Evolutionary conservation across 2,888 invertebrate genomes (phyloP).

Genomic region (Morpho achilles): DNA sequence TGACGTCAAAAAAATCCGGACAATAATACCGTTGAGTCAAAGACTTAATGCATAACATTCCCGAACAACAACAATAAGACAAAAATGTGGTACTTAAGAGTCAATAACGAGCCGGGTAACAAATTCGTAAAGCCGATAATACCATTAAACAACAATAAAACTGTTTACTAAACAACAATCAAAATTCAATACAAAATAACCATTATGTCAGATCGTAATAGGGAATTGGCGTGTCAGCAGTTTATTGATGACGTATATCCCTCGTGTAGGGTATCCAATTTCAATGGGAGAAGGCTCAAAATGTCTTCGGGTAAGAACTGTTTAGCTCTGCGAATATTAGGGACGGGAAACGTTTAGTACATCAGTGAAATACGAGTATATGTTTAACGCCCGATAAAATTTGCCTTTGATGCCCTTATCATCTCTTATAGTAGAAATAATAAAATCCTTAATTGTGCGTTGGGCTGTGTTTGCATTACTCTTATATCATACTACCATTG

Average conservation of each 20-base stretch:
- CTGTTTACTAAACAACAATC: slow-evolving; percentile 23
- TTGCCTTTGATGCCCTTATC: slow-evolving; percentile 1
- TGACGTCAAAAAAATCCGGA: too few species aligned
- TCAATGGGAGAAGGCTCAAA: slow-evolving; percentile 26
- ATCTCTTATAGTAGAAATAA: background rate
- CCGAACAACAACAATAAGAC: too few species aligned
- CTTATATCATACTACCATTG: background rate
- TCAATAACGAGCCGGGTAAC: background rate
- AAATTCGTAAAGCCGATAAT: slow-evolving; percentile 5
- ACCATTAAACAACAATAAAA: slow-evolving; percentile 12
- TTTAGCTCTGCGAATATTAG: slow-evolving; percentile 12
- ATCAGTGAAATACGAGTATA: background rate
- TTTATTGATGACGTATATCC: slow-evolving; percentile 40
- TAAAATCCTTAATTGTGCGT: too few species aligned
- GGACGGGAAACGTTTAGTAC: slow-evolving; percentile 4
- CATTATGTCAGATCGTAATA: slow-evolving; percentile 31
- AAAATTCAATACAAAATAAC: slow-evolving; percentile 27
- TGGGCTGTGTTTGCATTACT: background rate
- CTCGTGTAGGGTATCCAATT: slow-evolving; percentile 33
- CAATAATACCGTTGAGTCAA: too few species aligned
- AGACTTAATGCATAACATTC: too few species aligned
- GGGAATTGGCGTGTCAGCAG: slow-evolving; percentile 32
- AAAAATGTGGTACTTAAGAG: too few species aligned
- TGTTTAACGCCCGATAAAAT: slow-evolving; percentile 3
- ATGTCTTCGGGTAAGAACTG: slow-evolving; percentile 23